Evolutionary conservation across 1,140 invertebrate species (phyloP).

Genomic region (Caenorhabditis elegans): WBcel235 BX284606.5:1461001-1461500

Average conservation of each 20-base stretch:
- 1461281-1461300: slow-evolving; percentile 99
- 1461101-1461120: slow-evolving; percentile 96
- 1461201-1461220: slow-evolving; percentile 96
- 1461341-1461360: slow-evolving; percentile 92
- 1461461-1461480: too few relatives aligned
- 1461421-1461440: slow-evolving; percentile 47
- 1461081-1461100: slow-evolving; percentile 88
- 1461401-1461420: slow-evolving; percentile 61
- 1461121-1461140: slow-evolving; percentile 99
- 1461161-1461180: slow-evolving; percentile 90
- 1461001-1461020: slow-evolving; percentile 92
- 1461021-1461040: slow-evolving; percentile 98
- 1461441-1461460: slow-evolving; percentile 39
- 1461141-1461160: slow-evolving; percentile 90
- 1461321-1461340: slow-evolving; percentile 78
- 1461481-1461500: too few relatives aligned
- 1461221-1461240: slow-evolving; percentile 86
- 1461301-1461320: slow-evolving; percentile 89
- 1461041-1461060: slow-evolving; percentile 85
- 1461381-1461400: slow-evolving; percentile 58
- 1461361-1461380: slow-evolving; percentile 57
- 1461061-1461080: slow-evolving; percentile 52
- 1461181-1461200: slow-evolving; percentile 97
- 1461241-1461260: background rate
- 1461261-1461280: slow-evolving; percentile 62